Conservation (phyloP, 2,888 invertebrate genomes). For the Uloborus plumipes region DNA sequence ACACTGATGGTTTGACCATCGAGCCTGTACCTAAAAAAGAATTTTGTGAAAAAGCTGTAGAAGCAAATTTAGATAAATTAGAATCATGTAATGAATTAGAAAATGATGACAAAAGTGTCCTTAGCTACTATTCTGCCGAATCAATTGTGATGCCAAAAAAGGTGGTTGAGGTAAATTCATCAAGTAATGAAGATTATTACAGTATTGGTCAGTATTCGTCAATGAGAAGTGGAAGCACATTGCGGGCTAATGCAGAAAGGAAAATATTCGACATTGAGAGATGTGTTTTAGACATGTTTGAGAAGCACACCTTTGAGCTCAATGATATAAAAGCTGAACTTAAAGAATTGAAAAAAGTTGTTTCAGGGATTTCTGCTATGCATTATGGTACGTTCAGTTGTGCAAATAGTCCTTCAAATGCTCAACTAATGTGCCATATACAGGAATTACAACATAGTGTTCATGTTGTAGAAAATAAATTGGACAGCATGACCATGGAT, state of each 20-base stretch:
- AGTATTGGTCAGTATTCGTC: slow-evolving; percentile 56
- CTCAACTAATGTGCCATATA: slow-evolving; percentile 54
- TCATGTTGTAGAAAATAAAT: slow-evolving; percentile 59
- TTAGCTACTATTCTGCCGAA: slow-evolving; percentile 64
- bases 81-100: slow-evolving; percentile 48
- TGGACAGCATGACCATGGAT: slow-evolving; percentile 56
- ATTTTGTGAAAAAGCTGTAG: slow-evolving; percentile 46
- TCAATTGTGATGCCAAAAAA: slow-evolving; percentile 57
- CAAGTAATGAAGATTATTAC: slow-evolving; percentile 63
- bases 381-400: slow-evolving; percentile 31
- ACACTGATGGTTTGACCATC: not conserved
- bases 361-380: slow-evolving; percentile 50
- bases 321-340: slow-evolving; percentile 56
- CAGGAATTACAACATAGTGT: slow-evolving; percentile 60
- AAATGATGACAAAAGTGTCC: slow-evolving; percentile 63
- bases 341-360: slow-evolving; percentile 46
- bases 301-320: slow-evolving; percentile 53
- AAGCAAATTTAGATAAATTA: slow-evolving; percentile 41
- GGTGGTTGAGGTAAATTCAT: slow-evolving; percentile 42
- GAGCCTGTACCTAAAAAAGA: slow-evolving; percentile 30
- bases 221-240: slow-evolving; percentile 44
- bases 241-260: slow-evolving; percentile 39
- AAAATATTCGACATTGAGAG: slow-evolving; percentile 55
- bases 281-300: slow-evolving; percentile 55
- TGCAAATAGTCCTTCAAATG: slow-evolving; percentile 45